phyloP scores from a whole-genome alignment of 2,888 invertebrate genomes.

The Sclerodermus sp. region DNA sequence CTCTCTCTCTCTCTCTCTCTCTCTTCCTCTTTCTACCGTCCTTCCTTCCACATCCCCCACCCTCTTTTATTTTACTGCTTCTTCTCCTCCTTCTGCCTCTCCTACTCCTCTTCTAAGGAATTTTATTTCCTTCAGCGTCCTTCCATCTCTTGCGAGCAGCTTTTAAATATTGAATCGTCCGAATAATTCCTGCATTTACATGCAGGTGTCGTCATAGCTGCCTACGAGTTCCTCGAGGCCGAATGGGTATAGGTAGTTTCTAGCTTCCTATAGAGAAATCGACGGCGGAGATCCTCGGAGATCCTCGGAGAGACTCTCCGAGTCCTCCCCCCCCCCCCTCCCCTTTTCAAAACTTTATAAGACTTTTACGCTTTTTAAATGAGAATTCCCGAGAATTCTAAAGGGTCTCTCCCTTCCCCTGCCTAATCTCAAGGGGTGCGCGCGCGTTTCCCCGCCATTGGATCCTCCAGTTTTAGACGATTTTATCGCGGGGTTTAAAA shows the following conservation, averaged over 20 bases:
- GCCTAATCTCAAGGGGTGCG: too few species aligned
- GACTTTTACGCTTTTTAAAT: too few species aligned
- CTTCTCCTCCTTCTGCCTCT: slow-evolving; percentile 9
- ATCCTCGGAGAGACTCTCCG: neutral
- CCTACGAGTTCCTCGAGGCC: slow-evolving; percentile 17
- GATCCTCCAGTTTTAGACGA: too few species aligned
- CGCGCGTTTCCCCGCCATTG: too few species aligned
- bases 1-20: slow-evolving; percentile 19
- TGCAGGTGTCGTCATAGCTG: slow-evolving; percentile 44
- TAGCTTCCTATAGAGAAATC: too few species aligned
- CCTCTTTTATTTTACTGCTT: too few species aligned
- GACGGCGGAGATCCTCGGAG: too few species aligned
- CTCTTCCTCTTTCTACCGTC: too few species aligned
- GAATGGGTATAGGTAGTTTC: slow-evolving; percentile 5
- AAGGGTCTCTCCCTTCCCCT: too few species aligned
- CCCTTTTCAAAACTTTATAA: neutral
- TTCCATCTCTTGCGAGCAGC: neutral
- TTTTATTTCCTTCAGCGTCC: neutral
- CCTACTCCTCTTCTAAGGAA: slow-evolving; percentile 1
- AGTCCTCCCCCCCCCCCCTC: neutral
- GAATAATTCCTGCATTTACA: slow-evolving; percentile 45
- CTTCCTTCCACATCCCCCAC: too few species aligned
- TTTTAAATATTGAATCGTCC: slow-evolving; percentile 40
- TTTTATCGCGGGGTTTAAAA: too few species aligned
- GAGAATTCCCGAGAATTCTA: too few species aligned